Evolutionary conservation across 2,797 vertebrate species (phyloP).

Genomic region (Triplophysa yarkandensis): DNA sequence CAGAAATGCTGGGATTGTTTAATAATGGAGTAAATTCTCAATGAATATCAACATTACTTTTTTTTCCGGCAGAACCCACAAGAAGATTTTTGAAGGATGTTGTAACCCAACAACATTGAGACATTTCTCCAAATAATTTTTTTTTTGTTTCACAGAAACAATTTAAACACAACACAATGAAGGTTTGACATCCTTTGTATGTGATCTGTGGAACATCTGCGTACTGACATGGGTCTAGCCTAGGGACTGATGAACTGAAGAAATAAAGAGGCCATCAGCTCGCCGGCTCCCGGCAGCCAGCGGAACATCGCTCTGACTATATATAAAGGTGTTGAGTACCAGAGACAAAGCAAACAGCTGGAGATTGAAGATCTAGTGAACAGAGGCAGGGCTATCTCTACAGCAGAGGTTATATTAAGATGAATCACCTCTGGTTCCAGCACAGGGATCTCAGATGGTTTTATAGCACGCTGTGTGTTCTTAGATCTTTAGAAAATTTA

Average conservation of each 20-base stretch:
- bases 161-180: no score
- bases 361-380: conserved; percentile 44
- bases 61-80: no score
- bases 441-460: conserved; percentile 2
- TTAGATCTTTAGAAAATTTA: conserved; percentile 7
- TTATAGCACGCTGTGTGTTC: conserved; percentile 1
- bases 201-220: conserved; percentile 24
- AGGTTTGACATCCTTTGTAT: conserved; percentile 14
- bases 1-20: conserved; percentile 19
- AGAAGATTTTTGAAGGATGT: no score
- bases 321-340: conserved; percentile 58
- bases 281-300: conserved; percentile 38
- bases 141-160: no score
- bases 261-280: conserved; percentile 52
- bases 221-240: conserved; percentile 46
- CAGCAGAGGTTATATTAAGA: conserved; percentile 20
- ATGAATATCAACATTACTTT: no score
- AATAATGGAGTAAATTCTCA: conserved; percentile 21
- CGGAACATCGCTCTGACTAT: conserved; percentile 46
- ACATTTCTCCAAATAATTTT: no score
- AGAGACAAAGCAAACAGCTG: conserved; percentile 52
- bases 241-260: conserved; percentile 39
- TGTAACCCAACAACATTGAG: no score
- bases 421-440: conserved; percentile 25
- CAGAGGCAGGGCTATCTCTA: conserved; percentile 36